Conservation (phyloP, 2,113 vertebrate species). For the Aptenodytes patagonicus region DNA sequence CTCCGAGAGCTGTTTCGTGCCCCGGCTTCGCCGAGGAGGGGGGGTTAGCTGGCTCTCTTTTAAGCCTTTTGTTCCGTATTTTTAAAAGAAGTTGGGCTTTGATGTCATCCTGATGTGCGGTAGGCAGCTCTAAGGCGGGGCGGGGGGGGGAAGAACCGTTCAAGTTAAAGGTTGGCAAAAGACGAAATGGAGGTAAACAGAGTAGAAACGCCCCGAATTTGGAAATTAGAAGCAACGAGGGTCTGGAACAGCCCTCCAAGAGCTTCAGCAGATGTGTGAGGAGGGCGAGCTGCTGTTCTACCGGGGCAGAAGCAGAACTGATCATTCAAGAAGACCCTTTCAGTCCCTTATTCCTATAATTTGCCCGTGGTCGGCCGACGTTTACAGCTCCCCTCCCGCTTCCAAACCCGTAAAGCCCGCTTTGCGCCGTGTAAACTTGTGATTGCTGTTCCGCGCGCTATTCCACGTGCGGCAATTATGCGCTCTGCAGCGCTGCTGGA, state of each 20-base stretch:
- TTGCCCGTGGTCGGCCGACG: rapidly evolving
- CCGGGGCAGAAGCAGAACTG: background rate
- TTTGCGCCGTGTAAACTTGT: rapidly evolving
- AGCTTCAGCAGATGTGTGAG: background rate
- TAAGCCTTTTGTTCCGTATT: background rate
- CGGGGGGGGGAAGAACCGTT: background rate
- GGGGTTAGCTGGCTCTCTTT: background rate
- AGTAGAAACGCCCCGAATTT: too few relatives aligned
- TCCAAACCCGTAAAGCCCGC: background rate
- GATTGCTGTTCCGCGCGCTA: background rate
- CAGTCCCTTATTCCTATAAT: background rate
- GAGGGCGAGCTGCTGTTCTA: background rate
- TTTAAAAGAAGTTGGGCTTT: background rate
- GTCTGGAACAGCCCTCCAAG: background rate
- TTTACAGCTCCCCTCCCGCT: background rate
- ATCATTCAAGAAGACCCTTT: background rate
- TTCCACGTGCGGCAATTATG: background rate
- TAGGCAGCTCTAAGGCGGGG: background rate
- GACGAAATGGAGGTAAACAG: background rate
- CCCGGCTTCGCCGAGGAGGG: rapidly evolving
- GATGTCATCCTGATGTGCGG: rapidly evolving
- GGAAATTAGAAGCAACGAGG: background rate
- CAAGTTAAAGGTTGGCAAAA: background rate
- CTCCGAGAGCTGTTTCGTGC: background rate
- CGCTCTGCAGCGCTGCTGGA: background rate